phyloP scores from a whole-genome alignment of 2,113 vertebrate species.

The Pseudopipra pipra region DNA sequence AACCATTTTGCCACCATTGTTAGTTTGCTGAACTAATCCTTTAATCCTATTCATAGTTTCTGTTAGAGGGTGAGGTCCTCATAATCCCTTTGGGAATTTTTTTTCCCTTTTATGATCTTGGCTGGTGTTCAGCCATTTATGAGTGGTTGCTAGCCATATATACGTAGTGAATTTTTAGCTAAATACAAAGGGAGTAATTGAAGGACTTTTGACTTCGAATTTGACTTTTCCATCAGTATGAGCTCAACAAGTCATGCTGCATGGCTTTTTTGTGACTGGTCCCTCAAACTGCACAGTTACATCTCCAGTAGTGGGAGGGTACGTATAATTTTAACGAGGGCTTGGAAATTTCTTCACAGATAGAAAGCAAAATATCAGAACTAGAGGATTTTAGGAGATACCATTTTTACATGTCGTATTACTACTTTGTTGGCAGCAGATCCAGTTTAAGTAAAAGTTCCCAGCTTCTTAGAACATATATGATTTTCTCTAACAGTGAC shows the following conservation, averaged over 20 bases:
- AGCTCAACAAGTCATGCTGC: background rate
- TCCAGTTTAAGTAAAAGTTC: background rate
- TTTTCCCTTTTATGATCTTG: background rate
- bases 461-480: background rate
- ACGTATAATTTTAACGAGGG: background rate
- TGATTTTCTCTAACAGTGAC: background rate
- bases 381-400: background rate
- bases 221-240: background rate
- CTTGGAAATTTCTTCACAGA: background rate
- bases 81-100: background rate
- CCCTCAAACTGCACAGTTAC: fast-evolving
- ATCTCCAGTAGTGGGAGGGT: background rate
- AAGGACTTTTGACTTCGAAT: background rate
- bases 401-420: background rate
- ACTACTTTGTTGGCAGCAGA: background rate
- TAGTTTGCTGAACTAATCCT: background rate
- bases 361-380: background rate
- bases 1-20: background rate
- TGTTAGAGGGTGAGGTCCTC: background rate
- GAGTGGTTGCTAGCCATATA: background rate
- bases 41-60: background rate
- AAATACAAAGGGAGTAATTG: background rate
- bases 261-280: background rate
- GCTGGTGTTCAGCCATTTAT: background rate
- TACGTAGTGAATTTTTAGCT: background rate